Conservation (phyloP, 1,140 invertebrate genomes). For the Catajapyx aquilonaris region DNA sequence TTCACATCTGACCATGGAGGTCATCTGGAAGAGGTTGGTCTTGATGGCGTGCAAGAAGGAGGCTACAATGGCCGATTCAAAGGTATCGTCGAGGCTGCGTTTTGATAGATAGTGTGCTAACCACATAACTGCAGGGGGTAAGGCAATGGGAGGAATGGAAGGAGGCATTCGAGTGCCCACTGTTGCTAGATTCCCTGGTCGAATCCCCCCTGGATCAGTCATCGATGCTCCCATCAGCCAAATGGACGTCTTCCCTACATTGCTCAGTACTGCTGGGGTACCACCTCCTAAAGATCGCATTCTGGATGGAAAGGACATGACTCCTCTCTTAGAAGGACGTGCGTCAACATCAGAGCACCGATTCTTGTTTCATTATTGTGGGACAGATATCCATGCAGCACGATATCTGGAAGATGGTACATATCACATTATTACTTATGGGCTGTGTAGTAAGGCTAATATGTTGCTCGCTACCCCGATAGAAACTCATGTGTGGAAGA, state of each 20-base stretch:
- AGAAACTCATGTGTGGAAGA: too few relatives aligned
- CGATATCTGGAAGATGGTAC: slow-evolving; percentile 1
- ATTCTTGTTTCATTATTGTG: slow-evolving; percentile 19
- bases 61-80: slow-evolving; percentile 19
- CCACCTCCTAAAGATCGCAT: slow-evolving; percentile 8
- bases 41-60: slow-evolving; percentile 16
- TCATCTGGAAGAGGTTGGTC: slow-evolving; percentile 18
- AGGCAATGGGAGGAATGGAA: slow-evolving; percentile 20
- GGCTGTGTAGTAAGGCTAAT: slow-evolving; percentile 6
- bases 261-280: neutral
- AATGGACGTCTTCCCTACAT: neutral
- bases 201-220: slow-evolving; percentile 5
- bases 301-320: slow-evolving; percentile 17
- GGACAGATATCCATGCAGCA: slow-evolving; percentile 13
- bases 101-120: slow-evolving; percentile 5
- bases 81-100: neutral
- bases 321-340: slow-evolving; percentile 13
- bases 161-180: slow-evolving; percentile 23
- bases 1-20: slow-evolving; percentile 18
- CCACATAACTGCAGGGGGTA: slow-evolving; percentile 16
- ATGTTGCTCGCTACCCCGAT: too few relatives aligned
- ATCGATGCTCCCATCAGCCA: neutral
- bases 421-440: too few relatives aligned
- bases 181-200: slow-evolving; percentile 16
- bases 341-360: slow-evolving; percentile 11